phyloP scores from a whole-genome alignment of 2,113 vertebrate species.

The Pangasianodon gigas region DNA sequence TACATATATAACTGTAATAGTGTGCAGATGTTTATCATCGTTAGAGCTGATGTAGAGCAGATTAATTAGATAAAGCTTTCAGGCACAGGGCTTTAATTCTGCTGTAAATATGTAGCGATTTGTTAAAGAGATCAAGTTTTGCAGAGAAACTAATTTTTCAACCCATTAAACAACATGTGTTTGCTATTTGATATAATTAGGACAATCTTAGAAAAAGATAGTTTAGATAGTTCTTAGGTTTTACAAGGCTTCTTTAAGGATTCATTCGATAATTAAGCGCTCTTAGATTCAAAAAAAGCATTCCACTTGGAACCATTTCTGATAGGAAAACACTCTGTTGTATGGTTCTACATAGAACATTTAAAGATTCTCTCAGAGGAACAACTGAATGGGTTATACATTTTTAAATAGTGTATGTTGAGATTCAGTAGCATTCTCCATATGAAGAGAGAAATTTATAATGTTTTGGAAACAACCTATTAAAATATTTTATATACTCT shows the following conservation, averaged over 20 bases:
- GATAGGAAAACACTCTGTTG: not conserved
- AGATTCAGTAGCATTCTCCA: not conserved
- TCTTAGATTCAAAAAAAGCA: not conserved
- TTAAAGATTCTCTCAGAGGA: not conserved
- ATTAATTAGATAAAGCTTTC: constrained; percentile 9
- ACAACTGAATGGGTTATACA: not conserved
- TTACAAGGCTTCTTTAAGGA: not conserved
- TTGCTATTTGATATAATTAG: not conserved
- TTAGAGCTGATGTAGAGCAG: not conserved
- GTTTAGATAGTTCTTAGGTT: not conserved
- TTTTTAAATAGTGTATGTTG: not conserved
- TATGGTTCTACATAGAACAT: not conserved
- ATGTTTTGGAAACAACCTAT: not conserved
- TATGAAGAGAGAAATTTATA: not conserved
- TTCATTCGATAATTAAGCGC: not conserved
- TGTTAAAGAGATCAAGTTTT: not conserved
- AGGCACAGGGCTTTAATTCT: not conserved
- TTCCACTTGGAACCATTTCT: not conserved
- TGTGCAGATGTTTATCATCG: not conserved
- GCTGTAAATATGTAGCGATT: not conserved
- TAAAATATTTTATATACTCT: not conserved
- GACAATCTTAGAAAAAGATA: not conserved
- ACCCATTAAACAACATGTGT: constrained; percentile 5
- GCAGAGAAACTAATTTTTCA: constrained; percentile 8
- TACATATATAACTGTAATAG: not conserved